Evolutionary conservation across 2,113 vertebrate species (phyloP).

Genomic region (Australoheros scitulus): DNA sequence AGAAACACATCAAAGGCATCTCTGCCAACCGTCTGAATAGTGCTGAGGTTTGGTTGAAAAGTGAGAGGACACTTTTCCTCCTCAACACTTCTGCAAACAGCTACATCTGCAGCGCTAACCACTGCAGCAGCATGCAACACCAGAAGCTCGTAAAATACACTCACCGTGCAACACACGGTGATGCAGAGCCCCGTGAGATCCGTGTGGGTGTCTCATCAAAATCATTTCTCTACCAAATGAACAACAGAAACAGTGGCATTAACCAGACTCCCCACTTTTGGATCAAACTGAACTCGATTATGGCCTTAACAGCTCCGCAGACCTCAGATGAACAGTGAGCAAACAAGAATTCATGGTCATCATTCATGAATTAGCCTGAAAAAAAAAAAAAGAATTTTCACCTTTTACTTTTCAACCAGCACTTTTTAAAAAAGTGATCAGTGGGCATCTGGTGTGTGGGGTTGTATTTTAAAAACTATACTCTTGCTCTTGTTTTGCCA

Average conservation of each 20-base stretch:
- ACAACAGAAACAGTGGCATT: neutral
- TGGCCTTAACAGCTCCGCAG: rapidly evolving
- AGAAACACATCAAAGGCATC: no score
- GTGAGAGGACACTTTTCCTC: neutral
- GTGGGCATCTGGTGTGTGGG: neutral
- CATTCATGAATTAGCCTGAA: neutral
- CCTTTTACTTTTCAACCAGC: neutral
- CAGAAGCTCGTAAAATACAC: neutral
- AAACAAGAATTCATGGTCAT: neutral
- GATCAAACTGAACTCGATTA: neutral
- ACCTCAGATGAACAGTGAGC: no score
- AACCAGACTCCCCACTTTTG: rapidly evolving
- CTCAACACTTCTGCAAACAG: neutral
- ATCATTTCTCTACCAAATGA: neutral
- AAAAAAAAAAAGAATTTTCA: rapidly evolving
- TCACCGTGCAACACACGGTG: rapidly evolving
- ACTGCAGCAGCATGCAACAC: neutral
- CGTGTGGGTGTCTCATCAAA: neutral
- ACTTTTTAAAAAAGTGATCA: neutral
- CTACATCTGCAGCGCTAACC: neutral
- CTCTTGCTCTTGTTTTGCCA: neutral
- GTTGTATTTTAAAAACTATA: neutral
- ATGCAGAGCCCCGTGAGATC: rapidly evolving
- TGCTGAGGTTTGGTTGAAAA: neutral
- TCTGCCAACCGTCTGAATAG: neutral